Evolutionary conservation across 2,888 invertebrate genomes (phyloP).

Genomic region (Plemyria rubiginata): DNA sequence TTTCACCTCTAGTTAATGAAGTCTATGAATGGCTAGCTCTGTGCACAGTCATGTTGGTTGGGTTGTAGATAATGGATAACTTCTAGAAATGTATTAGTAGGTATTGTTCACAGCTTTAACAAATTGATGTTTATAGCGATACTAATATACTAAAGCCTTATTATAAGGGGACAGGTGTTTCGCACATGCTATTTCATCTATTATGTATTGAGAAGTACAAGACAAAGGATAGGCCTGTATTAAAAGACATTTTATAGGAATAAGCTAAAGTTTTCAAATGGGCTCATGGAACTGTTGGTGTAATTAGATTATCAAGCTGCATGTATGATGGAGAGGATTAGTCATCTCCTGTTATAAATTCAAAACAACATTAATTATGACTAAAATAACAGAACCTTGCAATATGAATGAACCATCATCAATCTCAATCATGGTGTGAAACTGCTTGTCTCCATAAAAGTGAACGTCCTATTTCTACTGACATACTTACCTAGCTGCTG

Average conservation of each 20-base stretch:
- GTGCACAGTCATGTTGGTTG: conserved; percentile 39
- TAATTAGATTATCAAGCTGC: neutral
- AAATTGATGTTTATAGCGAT: conserved; percentile 56
- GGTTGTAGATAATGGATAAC: conserved; percentile 47
- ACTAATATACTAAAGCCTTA: conserved; percentile 57
- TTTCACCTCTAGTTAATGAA: neutral
- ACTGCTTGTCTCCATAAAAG: conserved; percentile 11
- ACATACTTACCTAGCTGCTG: conserved; percentile 25
- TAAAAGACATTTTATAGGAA: neutral
- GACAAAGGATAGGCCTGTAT: neutral
- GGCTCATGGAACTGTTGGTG: neutral
- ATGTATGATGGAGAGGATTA: neutral
- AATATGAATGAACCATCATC: no score
- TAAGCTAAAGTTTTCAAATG: conserved; percentile 7
- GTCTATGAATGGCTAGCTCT: conserved; percentile 21
- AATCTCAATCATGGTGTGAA: conserved; percentile 1
- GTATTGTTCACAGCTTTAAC: conserved; percentile 60
- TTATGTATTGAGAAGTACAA: conserved; percentile 6
- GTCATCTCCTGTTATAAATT: neutral
- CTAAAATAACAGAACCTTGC: no score
- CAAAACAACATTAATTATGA: no score
- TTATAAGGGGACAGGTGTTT: conserved; percentile 39
- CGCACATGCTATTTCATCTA: neutral
- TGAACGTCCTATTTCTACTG: conserved; percentile 32
- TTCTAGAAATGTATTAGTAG: conserved; percentile 46